Percentiles rank a stretch among this genome's conserved stretches.
These are phyloP conservation scores for Norana najaformis DNA, from an alignment of 2,888 invertebrate species.

Conservation along the genomic window DNA sequence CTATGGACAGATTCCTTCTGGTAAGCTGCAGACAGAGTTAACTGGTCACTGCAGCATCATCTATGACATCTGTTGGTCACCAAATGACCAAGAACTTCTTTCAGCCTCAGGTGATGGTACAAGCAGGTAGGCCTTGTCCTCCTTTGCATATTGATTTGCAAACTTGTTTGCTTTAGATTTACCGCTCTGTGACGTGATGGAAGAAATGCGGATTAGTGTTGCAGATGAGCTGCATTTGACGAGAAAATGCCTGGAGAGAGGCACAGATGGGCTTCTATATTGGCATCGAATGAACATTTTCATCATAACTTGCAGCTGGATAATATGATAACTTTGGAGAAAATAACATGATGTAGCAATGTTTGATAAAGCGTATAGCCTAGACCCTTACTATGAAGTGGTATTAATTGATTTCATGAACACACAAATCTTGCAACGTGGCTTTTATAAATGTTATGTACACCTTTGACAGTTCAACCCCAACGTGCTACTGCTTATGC, in stretches of 20 bases:
- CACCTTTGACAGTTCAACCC: too few relatives aligned
- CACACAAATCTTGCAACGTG: too few relatives aligned
- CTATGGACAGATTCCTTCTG: conserved; percentile 64
- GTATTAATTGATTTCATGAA: too few relatives aligned
- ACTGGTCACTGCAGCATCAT: conserved; percentile 71
- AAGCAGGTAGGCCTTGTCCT: conserved; percentile 59
- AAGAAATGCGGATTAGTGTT: neutral
- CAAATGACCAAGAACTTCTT: conserved; percentile 66
- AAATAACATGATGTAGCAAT: too few relatives aligned
- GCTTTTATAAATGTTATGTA: too few relatives aligned
- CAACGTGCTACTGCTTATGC: too few relatives aligned
- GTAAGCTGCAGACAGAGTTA: conserved; percentile 63
- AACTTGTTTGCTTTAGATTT: neutral
- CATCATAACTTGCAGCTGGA: neutral
- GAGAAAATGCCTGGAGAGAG: neutral
- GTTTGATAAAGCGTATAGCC: too few relatives aligned
- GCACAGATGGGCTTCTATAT: neutral
- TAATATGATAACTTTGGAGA: too few relatives aligned
- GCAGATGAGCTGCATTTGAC: neutral
- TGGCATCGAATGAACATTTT: neutral
- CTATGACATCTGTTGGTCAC: conserved; percentile 71
- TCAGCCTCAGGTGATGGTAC: conserved; percentile 75
- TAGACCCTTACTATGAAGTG: too few relatives aligned
- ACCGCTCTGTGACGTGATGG: neutral
- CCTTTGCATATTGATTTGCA: neutral